Evolutionary conservation across 35 echinoderm and acorn worm species (phyloP), one percentile per base, ranked within the genome.

Genomic region (Heliocidaris tuberculata): DNA sequence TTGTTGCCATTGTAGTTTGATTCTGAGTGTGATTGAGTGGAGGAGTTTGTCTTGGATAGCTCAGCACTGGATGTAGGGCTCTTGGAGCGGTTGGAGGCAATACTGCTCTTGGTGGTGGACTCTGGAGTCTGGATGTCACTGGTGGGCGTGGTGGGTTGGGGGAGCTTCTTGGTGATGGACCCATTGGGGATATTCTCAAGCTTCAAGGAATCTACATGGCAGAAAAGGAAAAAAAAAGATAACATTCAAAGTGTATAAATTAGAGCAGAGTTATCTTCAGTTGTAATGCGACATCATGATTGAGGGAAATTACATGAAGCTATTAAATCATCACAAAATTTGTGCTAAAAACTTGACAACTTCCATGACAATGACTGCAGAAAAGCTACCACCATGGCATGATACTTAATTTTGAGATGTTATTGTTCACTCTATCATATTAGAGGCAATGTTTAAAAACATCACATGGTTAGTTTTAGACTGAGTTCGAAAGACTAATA

Each of bases 71-170:
- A 93, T 2, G 91, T 93, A 16, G 91, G 91, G 47, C 91, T 93
- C 91, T 93, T 93, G 91, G 91, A 93, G 31, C 91, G 91, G 50
- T 93, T 93, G 48, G 91, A 93, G 13, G 91, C 50, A 48, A 93
- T 52, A 31, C 91, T 93, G 50, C 91, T 59, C 91, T 93, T 93
- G 91, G 91, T 50, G 17, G 91, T 93, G 21, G 91, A 93, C 91
- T 93, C 91, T 27, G 91, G 91, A 13, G 91, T 93, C 50, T 49
- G 91, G 50, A 93, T 93, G 91, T 93, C 91, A 59, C 91, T 93
- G 91, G 48, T 93, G 16, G 91, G 91, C 32, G 91, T 93, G 91
- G 91, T 93, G 91, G 91, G 91, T 17, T 32, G 31, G 5, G 47
- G 47, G 5, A 48, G 48, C 29, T 49, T 93, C 50, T 93, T 93